Conservation (phyloP, 2,797 vertebrate genomes). For the Taeniopygia guttata region DNA sequence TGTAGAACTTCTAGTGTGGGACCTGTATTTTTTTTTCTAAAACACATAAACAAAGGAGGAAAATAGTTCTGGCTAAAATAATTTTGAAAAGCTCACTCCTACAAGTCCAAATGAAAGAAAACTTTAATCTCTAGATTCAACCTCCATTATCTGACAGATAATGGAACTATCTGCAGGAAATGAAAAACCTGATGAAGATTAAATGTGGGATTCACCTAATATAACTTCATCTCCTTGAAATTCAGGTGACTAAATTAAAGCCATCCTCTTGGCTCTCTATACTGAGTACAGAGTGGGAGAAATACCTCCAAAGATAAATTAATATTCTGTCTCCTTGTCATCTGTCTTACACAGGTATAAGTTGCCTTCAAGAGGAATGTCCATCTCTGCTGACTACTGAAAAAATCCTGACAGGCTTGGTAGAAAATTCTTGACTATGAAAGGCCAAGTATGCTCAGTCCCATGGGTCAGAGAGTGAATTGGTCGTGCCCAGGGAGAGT, state of each 20-base stretch:
- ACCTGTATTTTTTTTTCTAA: background rate
- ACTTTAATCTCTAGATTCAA: background rate
- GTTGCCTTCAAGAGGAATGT: background rate
- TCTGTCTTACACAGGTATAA: background rate
- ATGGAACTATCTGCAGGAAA: background rate
- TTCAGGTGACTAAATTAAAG: background rate
- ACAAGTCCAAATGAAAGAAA: background rate
- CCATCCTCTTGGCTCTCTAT: background rate
- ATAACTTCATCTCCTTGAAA: background rate
- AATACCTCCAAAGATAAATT: background rate
- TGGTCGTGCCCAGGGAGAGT: background rate
- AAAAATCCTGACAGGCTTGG: background rate
- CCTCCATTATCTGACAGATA: background rate
- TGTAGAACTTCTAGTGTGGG: background rate
- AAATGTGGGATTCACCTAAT: background rate
- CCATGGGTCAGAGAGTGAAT: background rate
- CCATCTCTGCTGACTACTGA: background rate
- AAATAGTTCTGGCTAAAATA: background rate
- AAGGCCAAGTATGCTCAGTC: background rate
- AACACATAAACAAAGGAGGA: background rate
- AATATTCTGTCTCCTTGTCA: background rate
- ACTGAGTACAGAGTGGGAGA: background rate
- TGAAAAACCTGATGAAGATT: background rate
- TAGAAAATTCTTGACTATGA: background rate
- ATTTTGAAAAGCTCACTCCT: background rate